These are phyloP conservation scores for Cossypha niveicapilla DNA, from an alignment of 2,797 vertebrate genomes.

Conservation along the genomic window DNA sequence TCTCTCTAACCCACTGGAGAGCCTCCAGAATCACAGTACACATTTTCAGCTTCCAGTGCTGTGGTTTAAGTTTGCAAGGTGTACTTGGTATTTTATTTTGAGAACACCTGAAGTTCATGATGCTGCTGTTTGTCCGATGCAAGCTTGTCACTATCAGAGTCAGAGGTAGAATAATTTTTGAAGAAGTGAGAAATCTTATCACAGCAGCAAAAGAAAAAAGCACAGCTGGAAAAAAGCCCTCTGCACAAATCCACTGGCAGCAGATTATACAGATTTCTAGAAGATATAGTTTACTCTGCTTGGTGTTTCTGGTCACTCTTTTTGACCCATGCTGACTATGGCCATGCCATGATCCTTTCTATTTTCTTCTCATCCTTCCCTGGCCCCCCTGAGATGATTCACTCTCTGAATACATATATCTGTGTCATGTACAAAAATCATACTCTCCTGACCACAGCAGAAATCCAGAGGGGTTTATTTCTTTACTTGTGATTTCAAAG, in stretches of 20 bases:
- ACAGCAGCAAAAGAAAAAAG: neutral
- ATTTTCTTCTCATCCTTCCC: neutral
- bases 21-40: neutral
- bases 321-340: neutral
- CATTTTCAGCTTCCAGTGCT: neutral
- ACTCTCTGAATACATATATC: neutral
- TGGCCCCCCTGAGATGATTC: neutral
- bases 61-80: neutral
- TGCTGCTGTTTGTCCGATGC: neutral
- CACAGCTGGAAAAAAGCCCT: neutral
- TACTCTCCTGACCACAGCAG: slow-evolving; percentile 16
- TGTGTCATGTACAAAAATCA: neutral
- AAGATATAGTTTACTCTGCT: neutral
- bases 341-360: neutral
- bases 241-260: neutral
- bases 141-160: neutral
- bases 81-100: neutral
- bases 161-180: neutral
- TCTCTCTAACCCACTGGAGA: neutral
- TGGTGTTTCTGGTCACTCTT: neutral
- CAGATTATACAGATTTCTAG: neutral
- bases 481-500: neutral
- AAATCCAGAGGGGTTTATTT: neutral
- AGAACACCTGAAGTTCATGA: neutral
- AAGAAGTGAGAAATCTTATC: neutral